Base-by-base conservation (phyloP, 2,113 vertebrate genomes). In the Pachycephala philippinensis region DNA sequence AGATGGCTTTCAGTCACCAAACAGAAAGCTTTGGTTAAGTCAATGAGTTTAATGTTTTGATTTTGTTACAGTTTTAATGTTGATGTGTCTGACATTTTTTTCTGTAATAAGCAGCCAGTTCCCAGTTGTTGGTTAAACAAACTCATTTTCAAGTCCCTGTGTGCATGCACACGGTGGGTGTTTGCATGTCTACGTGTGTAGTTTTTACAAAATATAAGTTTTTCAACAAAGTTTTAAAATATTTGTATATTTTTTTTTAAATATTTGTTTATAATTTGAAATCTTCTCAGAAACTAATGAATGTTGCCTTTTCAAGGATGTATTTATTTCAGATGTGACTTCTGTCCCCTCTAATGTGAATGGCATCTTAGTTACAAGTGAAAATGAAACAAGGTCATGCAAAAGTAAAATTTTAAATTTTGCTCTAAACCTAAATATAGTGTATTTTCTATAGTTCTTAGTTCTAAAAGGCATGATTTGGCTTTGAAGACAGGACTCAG, bases 101-200 rank as follows among this genome's bases (percentile, higher is more conserved):
- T 13, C 10, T 35, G 6, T 71, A 71, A 22, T 24, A 49, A 71
- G 18, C 21, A 68, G 16, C 3, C n/a, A 7, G 33, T 74, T 78
- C 15, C 30, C n/a, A 45, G 42, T 66, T 75, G 17, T 47, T 49
- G 10, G 15, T 40, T 65, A 68, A 90, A 49, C 7, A 7, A 19
- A 8, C 18, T 63, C 13, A n/a, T 87, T 70, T 80, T 14, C 28
- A 44, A 13, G 12, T 59, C 26, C 52, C 4, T 69, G 11, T 52
- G 39, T 40, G 8, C 13, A 6, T 37, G 16, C 5, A 3, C 6
- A 24, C 0, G 2, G 24, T 24, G 10, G 8, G 24, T n/a, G 13
- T 53, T 53, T 50, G 6, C 49, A 24, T 57, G 37, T 42, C 14
- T 47, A 15, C 15, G 4, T 27, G 8, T 90, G 19, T 63, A 44